Evolutionary conservation across 2,797 vertebrate species (phyloP), one percentile per base, ranked within the genome.

Genomic region (Microhierax caerulescens): DNA sequence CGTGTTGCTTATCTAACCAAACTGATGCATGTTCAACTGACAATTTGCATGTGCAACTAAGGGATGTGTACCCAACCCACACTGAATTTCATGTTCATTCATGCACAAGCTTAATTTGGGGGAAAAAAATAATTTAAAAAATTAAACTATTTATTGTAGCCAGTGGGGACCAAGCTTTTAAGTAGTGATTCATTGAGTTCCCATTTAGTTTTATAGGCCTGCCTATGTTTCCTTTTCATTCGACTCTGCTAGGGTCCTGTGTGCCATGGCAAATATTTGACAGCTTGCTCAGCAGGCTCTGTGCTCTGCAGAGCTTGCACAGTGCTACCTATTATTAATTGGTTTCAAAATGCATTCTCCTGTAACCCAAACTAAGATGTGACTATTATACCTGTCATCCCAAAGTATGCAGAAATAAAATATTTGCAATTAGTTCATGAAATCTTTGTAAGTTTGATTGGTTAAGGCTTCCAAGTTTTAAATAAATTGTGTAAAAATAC

Each of bases 331-430:
- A 74, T 96, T 96, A 95, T 96, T 98, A 96, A 94, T 69, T 96
- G 95, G 76, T 95, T 98, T 98, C 93, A 91, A 91, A 98, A 97
- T 68, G 89, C 92, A 90, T 94, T 97, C 85, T 94, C 65, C 86
- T 96, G 65, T 95, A 95, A 97, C 88, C 83, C 88, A 95, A 94
- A 93, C 79, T 96, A 94, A 96, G 92, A 92, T 82, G 57, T 72
- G 68, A 94, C 73, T 97, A 93, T 97, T 97, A 95, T 76, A 97
- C 53, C 86, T 98, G 96, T 97, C 97, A 97, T 89, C 84, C 61
- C 84, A 96, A 97, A 95, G 90, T 85, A 95, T 60, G 53, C 6
- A 0, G 60, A 97, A 98, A 97, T 97, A 96, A 98, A 97, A 97
- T 95, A 96, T 96, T 96, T 97, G 88, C 91, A 97, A 96, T 89